Base-by-base conservation (phyloP, 2,888 invertebrate species). In the Philaethria dido region DNA sequence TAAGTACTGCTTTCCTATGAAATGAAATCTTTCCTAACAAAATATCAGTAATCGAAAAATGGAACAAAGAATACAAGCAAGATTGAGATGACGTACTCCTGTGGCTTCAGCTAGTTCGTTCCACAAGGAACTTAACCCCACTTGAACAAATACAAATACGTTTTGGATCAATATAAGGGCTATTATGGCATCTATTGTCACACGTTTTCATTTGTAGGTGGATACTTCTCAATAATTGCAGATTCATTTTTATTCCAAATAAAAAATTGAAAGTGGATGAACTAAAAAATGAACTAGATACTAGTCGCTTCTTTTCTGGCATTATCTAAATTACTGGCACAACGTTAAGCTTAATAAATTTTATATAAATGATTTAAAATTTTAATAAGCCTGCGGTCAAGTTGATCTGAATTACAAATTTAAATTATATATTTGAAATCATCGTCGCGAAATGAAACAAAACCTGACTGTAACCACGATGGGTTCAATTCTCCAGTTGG, bases 61-160 rank as follows among this genome's bases (percentile, higher is more conserved):
- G 13, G 20, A 4, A 47, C 13, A 14, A 47, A 47, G 20, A 22
- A 47, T 47, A 22, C 13, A 48, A 48, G 13, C 5, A 8, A 22
- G 14, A 14, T 48, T 48, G 22, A 48, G 48, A 48, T 48, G 48
- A 22, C 14, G 6, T 48, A 14, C 6, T 48, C 14, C 6, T 22
- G 22, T 48, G 48, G 47, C 5, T 47, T 47, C 20, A 47, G 11
- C 47, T 47, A 47, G 13, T 47, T 47, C 47, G 13, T 47, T 47
- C 47, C 47, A 14, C 14, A 48, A 48, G 22, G 8, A 48, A 22
- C 25, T 48, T 22, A 48, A 48, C 22, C 22, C 22, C 48, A 22
- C 22, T 48, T 48, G 22, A 48, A 48, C 22, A 25, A 25, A 48
- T 48, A 48, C 48, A 48, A 48, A 22, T 14, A 14, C 22, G 22